Evolutionary conservation across 2,888 invertebrate genomes (phyloP).

Genomic region (Mamestra brassicae): DNA sequence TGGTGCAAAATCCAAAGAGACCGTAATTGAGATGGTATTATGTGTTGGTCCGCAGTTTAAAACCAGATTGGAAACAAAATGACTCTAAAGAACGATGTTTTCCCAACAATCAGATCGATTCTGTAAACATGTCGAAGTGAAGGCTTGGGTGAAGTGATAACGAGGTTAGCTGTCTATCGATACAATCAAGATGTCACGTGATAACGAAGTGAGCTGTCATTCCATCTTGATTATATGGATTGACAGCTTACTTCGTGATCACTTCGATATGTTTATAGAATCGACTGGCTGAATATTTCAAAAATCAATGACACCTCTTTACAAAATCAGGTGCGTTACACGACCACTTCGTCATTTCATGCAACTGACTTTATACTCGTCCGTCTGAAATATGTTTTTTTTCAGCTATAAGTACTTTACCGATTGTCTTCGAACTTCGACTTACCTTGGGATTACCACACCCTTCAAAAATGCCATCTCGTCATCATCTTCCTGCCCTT

Average conservation of each 20-base stretch:
- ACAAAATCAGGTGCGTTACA: not conserved
- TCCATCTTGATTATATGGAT: too few relatives aligned
- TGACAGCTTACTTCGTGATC: too few relatives aligned
- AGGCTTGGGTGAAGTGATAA: too few relatives aligned
- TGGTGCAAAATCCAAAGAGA: not conserved
- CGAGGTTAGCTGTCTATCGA: too few relatives aligned
- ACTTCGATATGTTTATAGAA: too few relatives aligned
- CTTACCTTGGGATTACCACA: not conserved
- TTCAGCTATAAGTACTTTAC: not conserved
- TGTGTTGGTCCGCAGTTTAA: not conserved
- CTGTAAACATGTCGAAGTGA: too few relatives aligned
- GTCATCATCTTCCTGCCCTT: too few relatives aligned
- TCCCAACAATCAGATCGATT: not conserved
- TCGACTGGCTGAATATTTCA: not conserved
- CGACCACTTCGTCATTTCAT: not conserved
- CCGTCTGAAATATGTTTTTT: too few relatives aligned
- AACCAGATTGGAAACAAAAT: not conserved
- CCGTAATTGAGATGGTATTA: not conserved
- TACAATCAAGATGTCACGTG: too few relatives aligned
- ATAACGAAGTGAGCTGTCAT: too few relatives aligned
- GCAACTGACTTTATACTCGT: too few relatives aligned
- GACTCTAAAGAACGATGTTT: not conserved
- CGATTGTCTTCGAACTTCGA: not conserved
- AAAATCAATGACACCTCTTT: not conserved
- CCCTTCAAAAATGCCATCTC: too few relatives aligned